Percentiles rank a stretch among this genome's conserved stretches.
Evolutionary conservation across 2,888 invertebrate species (phyloP).

Genomic region (Crossocerus cetratus): DNA sequence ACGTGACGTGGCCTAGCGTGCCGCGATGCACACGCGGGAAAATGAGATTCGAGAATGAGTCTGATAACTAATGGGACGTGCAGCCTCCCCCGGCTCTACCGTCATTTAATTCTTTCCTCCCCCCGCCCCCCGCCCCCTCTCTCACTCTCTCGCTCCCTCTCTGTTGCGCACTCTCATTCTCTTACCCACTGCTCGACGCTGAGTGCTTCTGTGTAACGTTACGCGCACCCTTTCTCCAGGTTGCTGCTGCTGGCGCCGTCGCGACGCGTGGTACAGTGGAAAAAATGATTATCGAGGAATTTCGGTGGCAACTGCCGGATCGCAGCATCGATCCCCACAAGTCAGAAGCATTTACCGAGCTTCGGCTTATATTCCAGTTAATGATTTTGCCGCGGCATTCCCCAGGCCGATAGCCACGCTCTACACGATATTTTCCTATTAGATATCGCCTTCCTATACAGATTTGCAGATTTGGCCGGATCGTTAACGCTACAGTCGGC

Average conservation of each 20-base stretch:
- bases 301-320: too few species aligned
- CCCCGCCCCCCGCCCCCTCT: not conserved
- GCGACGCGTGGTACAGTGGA: conserved; percentile 3
- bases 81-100: not conserved
- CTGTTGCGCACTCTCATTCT: not conserved
- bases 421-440: not conserved
- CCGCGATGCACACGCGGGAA: conserved; percentile 28
- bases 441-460: too few species aligned
- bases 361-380: not conserved
- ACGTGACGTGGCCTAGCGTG: not conserved
- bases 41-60: conserved; percentile 46
- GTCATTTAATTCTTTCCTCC: not conserved
- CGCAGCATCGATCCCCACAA: conserved; percentile 3
- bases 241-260: not conserved
- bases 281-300: conserved; percentile 31
- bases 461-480: too few species aligned
- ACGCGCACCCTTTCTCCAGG: too few species aligned
- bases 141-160: not conserved
- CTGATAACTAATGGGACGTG: conserved; percentile 34
- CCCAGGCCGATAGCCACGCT: not conserved
- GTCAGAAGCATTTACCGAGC: conserved; percentile 15
- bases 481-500: too few species aligned
- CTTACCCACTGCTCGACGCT: too few species aligned
- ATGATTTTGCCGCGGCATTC: not conserved
- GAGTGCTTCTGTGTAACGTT: too few species aligned